These are phyloP conservation scores for Oreortyx pictus DNA, from an alignment of 2,797 vertebrate genomes.

Conservation along the genomic window DNA sequence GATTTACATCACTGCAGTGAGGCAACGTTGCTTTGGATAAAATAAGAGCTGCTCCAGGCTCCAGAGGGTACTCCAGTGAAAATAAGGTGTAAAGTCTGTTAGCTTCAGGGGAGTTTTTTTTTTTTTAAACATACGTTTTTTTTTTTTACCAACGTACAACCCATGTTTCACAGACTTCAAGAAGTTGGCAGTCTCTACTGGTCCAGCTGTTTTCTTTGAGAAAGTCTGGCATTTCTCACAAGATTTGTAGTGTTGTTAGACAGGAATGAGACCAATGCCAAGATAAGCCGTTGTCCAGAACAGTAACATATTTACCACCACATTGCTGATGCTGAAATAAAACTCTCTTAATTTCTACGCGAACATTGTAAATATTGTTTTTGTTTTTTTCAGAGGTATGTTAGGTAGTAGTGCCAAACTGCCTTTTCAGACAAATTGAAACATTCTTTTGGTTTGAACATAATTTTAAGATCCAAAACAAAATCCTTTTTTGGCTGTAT, in stretches of 20 bases:
- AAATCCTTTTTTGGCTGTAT: not conserved
- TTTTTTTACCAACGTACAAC: not conserved
- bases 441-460: not conserved
- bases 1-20: not conserved
- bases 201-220: constrained; percentile 27
- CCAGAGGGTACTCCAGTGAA: not conserved
- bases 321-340: not conserved
- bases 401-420: not conserved
- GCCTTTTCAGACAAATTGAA: not conserved
- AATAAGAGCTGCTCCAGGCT: not conserved
- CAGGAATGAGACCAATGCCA: constrained; percentile 17
- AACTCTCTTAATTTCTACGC: not conserved
- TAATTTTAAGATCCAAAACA: not conserved
- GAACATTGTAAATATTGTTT: constrained; percentile 26
- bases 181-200: not conserved
- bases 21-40: not conserved
- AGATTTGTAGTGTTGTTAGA: constrained; percentile 23
- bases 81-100: not conserved
- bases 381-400: not conserved
- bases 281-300: not conserved
- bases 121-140: not conserved
- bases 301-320: constrained; percentile 8
- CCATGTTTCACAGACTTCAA: not conserved
- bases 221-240: constrained; percentile 20
- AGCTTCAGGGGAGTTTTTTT: not conserved